Percentiles rank a stretch among this genome's conserved stretches.
Evolutionary conservation across 2,888 invertebrate species (phyloP).

Genomic region (Yponomeuta cagnagella): DNA sequence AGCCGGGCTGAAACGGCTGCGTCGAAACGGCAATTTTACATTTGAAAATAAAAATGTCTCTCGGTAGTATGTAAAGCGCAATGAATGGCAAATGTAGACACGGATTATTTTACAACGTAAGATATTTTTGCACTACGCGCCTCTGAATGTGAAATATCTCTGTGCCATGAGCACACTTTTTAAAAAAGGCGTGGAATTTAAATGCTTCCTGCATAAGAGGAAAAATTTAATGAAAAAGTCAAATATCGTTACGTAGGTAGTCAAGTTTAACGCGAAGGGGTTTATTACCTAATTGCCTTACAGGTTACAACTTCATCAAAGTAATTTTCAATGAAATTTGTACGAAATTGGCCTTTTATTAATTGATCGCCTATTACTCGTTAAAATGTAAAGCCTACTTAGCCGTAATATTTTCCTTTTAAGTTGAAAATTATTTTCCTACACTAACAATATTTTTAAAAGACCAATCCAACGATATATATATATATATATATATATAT

Average conservation of each 20-base stretch:
- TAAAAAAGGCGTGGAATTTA: neutral
- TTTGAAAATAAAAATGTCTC: conserved; percentile 42
- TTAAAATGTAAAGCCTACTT: no score
- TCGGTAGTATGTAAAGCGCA: conserved; percentile 41
- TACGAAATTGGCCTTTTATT: no score
- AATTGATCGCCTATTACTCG: no score
- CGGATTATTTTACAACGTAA: conserved; percentile 38
- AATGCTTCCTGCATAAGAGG: neutral
- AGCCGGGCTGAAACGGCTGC: conserved; percentile 14
- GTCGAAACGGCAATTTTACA: conserved; percentile 37
- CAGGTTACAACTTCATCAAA: no score
- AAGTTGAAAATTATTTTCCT: no score
- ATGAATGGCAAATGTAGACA: conserved; percentile 40
- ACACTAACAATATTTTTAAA: no score
- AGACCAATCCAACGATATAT: no score
- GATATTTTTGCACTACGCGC: conserved; percentile 22
- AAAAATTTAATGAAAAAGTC: neutral
- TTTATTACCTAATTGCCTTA: no score
- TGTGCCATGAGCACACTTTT: neutral
- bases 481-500: no score
- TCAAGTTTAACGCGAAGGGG: no score
- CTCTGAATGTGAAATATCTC: neutral
- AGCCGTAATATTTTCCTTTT: no score
- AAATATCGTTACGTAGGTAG: neutral
- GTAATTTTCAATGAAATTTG: no score